These are phyloP conservation scores for Drosophila triauraria DNA, from an alignment of 1,140 invertebrate species.

Conservation along the genomic window DNA sequence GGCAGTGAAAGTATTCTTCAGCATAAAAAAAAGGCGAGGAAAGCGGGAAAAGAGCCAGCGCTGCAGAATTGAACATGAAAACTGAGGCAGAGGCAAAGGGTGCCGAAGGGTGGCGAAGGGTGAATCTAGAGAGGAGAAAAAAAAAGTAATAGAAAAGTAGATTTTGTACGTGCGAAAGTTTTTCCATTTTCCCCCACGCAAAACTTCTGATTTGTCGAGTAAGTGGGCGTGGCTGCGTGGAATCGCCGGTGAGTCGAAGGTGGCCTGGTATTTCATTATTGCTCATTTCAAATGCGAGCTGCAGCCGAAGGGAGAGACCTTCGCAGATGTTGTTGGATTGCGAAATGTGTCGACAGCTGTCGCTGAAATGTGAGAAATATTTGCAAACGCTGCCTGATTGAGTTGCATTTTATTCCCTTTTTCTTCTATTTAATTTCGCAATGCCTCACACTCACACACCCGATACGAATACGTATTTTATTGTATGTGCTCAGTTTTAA, in stretches of 20 bases:
- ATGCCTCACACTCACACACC: conserved; percentile 3
- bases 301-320: conserved; percentile 21
- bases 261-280: conserved; percentile 53
- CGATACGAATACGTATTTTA: conserved; percentile 25
- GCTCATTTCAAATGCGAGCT: conserved; percentile 67
- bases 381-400: conserved; percentile 39
- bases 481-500: conserved; percentile 58
- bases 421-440: conserved; percentile 37
- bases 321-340: conserved; percentile 47
- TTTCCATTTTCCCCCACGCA: conserved; percentile 74
- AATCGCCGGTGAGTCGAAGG: conserved; percentile 22
- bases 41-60: conserved; percentile 33
- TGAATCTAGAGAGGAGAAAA: conserved; percentile 14
- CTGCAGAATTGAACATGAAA: conserved; percentile 44
- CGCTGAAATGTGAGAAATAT: conserved; percentile 49
- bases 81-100: conserved; percentile 1
- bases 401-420: conserved; percentile 20
- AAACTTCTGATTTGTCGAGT: conserved; percentile 62
- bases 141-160: conserved; percentile 77
- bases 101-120: neutral
- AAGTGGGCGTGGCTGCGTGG: conserved; percentile 26
- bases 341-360: conserved; percentile 61
- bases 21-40: conserved; percentile 24
- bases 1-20: conserved; percentile 30
- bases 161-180: conserved; percentile 80